These are phyloP conservation scores for Cyanocitta stelleri DNA, from an alignment of 2,113 vertebrate species.

Conservation along the genomic window DNA sequence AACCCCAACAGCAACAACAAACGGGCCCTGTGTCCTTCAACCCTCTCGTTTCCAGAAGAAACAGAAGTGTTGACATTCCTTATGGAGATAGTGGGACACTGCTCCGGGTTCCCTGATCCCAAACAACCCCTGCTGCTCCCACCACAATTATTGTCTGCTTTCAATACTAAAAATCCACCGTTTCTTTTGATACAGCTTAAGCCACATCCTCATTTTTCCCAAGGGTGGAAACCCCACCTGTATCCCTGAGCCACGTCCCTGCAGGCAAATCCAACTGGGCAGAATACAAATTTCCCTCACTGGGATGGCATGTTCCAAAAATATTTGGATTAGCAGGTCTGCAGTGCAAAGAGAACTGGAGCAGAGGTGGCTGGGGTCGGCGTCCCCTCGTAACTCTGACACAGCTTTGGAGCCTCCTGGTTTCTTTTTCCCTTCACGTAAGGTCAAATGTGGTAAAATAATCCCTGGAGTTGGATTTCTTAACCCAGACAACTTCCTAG, in stretches of 20 bases:
- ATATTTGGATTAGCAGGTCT: background rate
- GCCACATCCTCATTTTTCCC: background rate
- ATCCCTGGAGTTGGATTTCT: background rate
- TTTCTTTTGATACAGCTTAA: background rate
- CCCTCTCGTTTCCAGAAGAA: accelerated
- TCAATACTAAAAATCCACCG: accelerated
- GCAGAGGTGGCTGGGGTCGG: background rate
- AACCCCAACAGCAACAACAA: too few species aligned
- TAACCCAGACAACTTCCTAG: background rate
- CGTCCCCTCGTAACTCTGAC: accelerated
- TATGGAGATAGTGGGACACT: accelerated
- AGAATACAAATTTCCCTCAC: background rate
- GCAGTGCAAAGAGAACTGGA: background rate
- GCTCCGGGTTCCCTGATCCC: background rate
- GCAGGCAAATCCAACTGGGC: background rate
- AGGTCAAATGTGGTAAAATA: background rate
- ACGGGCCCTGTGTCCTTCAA: background rate
- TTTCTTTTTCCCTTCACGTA: accelerated
- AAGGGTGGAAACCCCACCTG: background rate
- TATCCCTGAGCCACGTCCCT: accelerated
- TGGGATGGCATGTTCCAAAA: background rate
- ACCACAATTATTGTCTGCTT: accelerated
- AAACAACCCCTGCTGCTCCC: background rate
- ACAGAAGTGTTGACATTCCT: background rate
- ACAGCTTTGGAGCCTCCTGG: background rate